Evolutionary conservation across 2,113 vertebrate species (phyloP), one percentile per base, ranked within the genome.

Genomic region (Camelus dromedarius): DNA sequence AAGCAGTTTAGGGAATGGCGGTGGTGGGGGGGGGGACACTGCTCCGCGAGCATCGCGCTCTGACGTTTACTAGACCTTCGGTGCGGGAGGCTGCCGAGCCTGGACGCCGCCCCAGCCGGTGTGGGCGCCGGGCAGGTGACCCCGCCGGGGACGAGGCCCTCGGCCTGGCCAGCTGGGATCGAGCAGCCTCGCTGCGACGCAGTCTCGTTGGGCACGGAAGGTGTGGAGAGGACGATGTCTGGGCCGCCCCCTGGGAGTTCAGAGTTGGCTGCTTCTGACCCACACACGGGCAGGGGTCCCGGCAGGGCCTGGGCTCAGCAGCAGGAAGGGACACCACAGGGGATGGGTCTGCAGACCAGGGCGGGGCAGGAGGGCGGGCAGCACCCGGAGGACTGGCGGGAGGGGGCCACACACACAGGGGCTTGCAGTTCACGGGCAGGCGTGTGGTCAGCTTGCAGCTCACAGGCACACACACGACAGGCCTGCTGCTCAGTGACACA

Each of bases 101-200:
- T 48, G 64, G n/a, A 28, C 48, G 30, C 48, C 3, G 2, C n/a
- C 13, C 30, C 58, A 30, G 58, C 8, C 56, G 19, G 24, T 3
- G 26, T 50, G 26, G 13, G 60, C 35, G 15, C 18, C 6, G 0
- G 8, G 46, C 19, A n/a, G 18, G 42, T 35, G 16, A 30, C 46
- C 22, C 0, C 0, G 73, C 22, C 50, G 0, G 16, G 66, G 56
- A 12, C 0, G 8, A 12, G 2, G 0, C 8, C 16, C 19, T 14
- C 32, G 0, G 26, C 19, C 60, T 87, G 28, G 2, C 12, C 8
- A 12, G 18, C 42, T n/a, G 35, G 20, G 28, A 48, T 54, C 35
- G 1, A 4, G 42, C 0, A 0, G 48, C 38, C 35, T 28, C n/a
- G 42, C 32, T 50, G 9, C 35, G n/a, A 38, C 38, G 6, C 10